Base-by-base conservation (phyloP, 2,888 invertebrate species). In the Coleophora flavipennella region DNA sequence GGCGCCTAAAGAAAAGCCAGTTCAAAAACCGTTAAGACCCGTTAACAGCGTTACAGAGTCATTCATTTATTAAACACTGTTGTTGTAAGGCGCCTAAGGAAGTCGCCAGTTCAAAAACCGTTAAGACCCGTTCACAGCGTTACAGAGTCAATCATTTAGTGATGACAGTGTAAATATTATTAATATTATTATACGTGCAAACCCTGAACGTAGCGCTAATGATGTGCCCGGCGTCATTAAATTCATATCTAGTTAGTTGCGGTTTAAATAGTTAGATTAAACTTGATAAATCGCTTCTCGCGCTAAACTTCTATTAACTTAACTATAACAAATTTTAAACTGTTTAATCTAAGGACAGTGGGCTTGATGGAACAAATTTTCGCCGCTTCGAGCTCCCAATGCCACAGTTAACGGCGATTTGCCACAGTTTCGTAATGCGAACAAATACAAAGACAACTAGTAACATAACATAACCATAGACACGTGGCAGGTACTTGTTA, bases 401-500 rank as follows among this genome's bases (percentile, higher is more conserved):
- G 67, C 59, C 68, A 58, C 51, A 51, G 48, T 53, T 50, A 43
- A 36, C 47, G 42, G 44, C 51, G 52, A 71, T 70, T 69, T 53
- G 65, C 45, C 52, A 59, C 59, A 58, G 62, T 80, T 75, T 65
- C 76, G 70, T 65, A 71, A 76, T 51, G 46, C 36, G 11, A 32
- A 48, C 51, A 44, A 49, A 52, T 47, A 51, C 31, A 47, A 59
- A 58, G 66, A 68, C 69, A 67, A 56, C 56, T 31, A 3, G 27
- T 8, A 7, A 29, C 20, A n/a, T 47, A 49, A 51, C 51, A 46
- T 46, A 31, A 31, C 36, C 49, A 48, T 33, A 45, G 39, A 45
- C 42, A 45, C 42, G 37, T 38, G 38, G 39, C 35, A 10, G n/a
- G 29, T n/a, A n/a, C 11, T 29, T n/a, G 10, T 13, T 31, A 28